Base-by-base conservation (phyloP, 2,113 vertebrate species). In the Rhipidura dahli region DNA sequence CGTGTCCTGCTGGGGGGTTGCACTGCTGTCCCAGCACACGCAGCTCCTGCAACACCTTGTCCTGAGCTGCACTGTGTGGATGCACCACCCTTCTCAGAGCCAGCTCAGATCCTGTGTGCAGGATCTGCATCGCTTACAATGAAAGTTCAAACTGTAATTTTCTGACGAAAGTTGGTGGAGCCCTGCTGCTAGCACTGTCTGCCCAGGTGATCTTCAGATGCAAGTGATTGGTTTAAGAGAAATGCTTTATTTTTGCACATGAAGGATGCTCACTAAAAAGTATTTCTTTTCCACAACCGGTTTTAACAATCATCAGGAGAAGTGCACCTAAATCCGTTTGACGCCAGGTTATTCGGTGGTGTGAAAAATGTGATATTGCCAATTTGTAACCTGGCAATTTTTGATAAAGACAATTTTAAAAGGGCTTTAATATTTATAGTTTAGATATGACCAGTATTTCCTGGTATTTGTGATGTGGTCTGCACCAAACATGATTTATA, bases 341-440 rank as follows among this genome's bases (percentile, higher is more conserved):
- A 61, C 19, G 15, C 71, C 84, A 75, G 83, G 49, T 95, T 93
- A 75, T 79, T 90, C 1, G 0, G 87, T 78, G 80, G 78, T 90
- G 63, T 1, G 21, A 78, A 93, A 95, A 93, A 89, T 14, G 3
- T 91, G 90, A 83, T 92, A 85, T 95, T 87, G 79, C 83, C 84
- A 93, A 71, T 92, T 96, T 93, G 78, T 94, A 92, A 84, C 84
- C 89, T 92, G 95, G 83, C 94, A 92, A 91, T 73, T 97, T 96
- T 96, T 93, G 76, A 93, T 94, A 93, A 93, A 90, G 90, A 89
- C 86, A 95, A 93, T 77, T 94, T 94, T 86, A 97, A 98, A 98
- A 98, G 98, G 98, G 98, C 98, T 98, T 97, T 95, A 92, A 96
- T 96, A 96, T 96, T 96, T 97, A 89, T 95, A 94, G 91, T 76